These are phyloP conservation scores for Macrophya annulata DNA, from an alignment of 2,888 invertebrate species.

Conservation along the genomic window DNA sequence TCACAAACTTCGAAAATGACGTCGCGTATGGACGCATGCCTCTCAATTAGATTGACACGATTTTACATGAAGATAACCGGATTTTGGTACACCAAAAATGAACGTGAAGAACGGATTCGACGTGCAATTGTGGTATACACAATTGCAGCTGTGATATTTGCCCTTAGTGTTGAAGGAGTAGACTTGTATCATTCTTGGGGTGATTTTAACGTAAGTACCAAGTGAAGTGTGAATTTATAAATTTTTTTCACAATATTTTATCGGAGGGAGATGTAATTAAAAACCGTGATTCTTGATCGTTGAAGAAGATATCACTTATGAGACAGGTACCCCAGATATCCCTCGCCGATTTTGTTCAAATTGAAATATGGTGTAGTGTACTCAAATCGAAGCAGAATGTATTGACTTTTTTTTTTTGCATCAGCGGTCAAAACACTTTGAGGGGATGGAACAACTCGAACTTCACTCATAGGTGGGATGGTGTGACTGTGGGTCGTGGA, in stretches of 20 bases:
- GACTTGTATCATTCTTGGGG: constrained; percentile 64
- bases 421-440: too few relatives aligned
- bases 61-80: constrained; percentile 67
- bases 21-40: constrained; percentile 58
- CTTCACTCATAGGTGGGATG: too few relatives aligned
- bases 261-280: too few relatives aligned
- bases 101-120: constrained; percentile 58
- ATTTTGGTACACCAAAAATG: constrained; percentile 63
- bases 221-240: not conserved
- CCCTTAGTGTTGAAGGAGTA: constrained; percentile 56
- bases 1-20: constrained; percentile 35
- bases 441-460: too few relatives aligned
- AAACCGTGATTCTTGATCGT: not conserved
- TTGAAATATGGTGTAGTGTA: too few relatives aligned
- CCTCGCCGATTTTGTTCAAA: too few relatives aligned
- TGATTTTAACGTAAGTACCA: constrained; percentile 64
- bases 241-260: not conserved
- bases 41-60: constrained; percentile 62
- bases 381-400: too few relatives aligned
- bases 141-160: constrained; percentile 55
- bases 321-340: too few relatives aligned
- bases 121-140: constrained; percentile 61
- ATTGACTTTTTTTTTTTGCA: too few relatives aligned
- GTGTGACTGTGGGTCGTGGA: too few relatives aligned
- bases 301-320: too few relatives aligned